Evolutionary conservation across 2,888 invertebrate species (phyloP), one percentile per base, ranked within the genome.

Genomic region (Clusia tigrina): DNA sequence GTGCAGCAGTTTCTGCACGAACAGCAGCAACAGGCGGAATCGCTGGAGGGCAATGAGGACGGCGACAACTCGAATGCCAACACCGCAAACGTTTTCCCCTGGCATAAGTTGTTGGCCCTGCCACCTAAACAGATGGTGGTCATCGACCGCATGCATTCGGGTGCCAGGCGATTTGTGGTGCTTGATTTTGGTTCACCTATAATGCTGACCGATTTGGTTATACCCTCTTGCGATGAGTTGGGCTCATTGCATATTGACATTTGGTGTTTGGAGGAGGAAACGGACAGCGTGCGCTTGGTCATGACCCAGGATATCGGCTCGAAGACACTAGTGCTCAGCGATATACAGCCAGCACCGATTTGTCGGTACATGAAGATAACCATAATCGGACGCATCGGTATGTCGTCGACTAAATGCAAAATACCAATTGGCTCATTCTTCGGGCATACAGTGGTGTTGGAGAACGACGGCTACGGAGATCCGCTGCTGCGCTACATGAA

Each of bases 341-440:
- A 96, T 85, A 87, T 97, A 68, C 94, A 95, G 82, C 96, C 96
- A 18, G 91, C 95, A 18, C 94, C 95, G 0, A 88, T 95, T 17
- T 96, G 95, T 78, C 87, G 95, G 74, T 97, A 89, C 80, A 87
- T 96, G 78, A 96, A 96, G 89, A 92, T 96, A 66, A 96, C 95
- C 32, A 93, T 93, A 1, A 94, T 95, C 70, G 96, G 95, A 10
- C 88, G 95, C 12, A 95, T 95, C 78, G 95, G 95, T 53, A 94
- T 95, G 92, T 91, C 94, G 23, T 91, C 94, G 0, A 92, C 94
- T 60, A 89, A 94, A 71, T 95, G 95, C 76, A 91, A 93, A 84
- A 94, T 96, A 67, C 95, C 96, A 0, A 86, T 96, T 38, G 96
- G 96, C n/a, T 91, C 91, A 83, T 96, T 96, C 84, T 96, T 94